These are phyloP conservation scores for Stegodyphus dumicola DNA, from an alignment of 1,140 invertebrate genomes.

Conservation along the genomic window DNA sequence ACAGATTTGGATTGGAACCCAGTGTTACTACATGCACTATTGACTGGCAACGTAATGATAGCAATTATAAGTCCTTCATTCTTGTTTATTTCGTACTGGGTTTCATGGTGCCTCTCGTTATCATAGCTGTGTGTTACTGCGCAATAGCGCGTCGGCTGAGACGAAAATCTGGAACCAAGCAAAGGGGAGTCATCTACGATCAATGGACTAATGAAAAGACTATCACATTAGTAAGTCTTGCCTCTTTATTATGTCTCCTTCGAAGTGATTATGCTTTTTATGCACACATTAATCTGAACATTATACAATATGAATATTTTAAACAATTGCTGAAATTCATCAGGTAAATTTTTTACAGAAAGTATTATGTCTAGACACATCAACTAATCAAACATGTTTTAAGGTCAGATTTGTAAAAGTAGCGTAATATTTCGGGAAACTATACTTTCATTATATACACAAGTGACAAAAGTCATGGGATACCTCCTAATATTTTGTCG, in stretches of 20 bases:
- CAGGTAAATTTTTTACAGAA: no score
- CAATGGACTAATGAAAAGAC: slow-evolving; percentile 57
- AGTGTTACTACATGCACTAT: slow-evolving; percentile 63
- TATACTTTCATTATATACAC: no score
- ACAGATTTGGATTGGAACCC: slow-evolving; percentile 59
- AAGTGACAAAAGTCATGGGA: no score
- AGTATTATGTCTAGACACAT: no score
- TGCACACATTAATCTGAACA: no score
- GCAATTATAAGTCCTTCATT: slow-evolving; percentile 62
- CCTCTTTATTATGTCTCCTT: neutral
- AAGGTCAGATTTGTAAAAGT: no score
- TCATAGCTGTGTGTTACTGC: slow-evolving; percentile 49
- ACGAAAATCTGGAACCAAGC: slow-evolving; percentile 7
- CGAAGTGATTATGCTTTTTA: no score
- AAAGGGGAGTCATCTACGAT: slow-evolving; percentile 32
- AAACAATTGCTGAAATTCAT: no score
- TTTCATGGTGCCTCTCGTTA: slow-evolving; percentile 53
- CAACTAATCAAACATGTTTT: no score
- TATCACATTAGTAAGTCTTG: slow-evolving; percentile 55
- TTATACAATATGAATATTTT: no score
- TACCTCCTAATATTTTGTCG: no score
- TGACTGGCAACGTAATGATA: slow-evolving; percentile 62
- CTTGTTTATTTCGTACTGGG: slow-evolving; percentile 60
- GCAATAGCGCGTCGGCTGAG: slow-evolving; percentile 21
- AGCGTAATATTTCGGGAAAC: no score